These are phyloP conservation scores for Corydoras sp. DNA, from an alignment of 2,113 vertebrate genomes.

Conservation along the genomic window DNA sequence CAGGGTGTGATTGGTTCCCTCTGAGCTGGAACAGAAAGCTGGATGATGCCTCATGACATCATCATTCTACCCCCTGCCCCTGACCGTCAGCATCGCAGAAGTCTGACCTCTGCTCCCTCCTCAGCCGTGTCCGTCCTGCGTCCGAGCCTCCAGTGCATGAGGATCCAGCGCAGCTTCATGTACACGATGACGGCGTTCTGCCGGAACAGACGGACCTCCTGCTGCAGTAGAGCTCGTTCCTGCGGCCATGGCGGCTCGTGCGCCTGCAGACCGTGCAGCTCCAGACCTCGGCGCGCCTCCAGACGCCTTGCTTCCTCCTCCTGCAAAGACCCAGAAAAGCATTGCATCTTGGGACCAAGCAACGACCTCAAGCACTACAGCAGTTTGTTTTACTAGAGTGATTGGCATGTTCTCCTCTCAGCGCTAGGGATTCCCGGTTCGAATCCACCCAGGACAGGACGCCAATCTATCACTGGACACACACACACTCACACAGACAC, in stretches of 20 bases:
- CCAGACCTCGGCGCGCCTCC: constrained; percentile 75
- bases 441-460: too few species aligned
- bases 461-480: too few species aligned
- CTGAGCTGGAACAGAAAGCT: too few species aligned
- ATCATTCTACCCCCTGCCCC: too few species aligned
- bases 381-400: too few species aligned
- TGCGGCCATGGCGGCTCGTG: constrained; percentile 80
- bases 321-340: constrained; percentile 54
- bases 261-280: constrained; percentile 81
- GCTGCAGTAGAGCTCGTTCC: constrained; percentile 77
- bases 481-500: too few species aligned
- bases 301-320: constrained; percentile 74
- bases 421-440: too few species aligned
- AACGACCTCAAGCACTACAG: too few species aligned
- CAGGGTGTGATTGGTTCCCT: too few species aligned
- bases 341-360: too few species aligned
- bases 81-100: background rate
- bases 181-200: constrained; percentile 88
- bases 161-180: constrained; percentile 87
- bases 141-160: constrained; percentile 83
- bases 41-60: too few species aligned
- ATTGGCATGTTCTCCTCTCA: too few species aligned
- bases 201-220: constrained; percentile 83
- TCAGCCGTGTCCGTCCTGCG: constrained; percentile 65
- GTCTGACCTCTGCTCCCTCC: constrained; percentile 72